Conservation (phyloP, 1,140 invertebrate genomes). For the Euborellia annulipes region DNA sequence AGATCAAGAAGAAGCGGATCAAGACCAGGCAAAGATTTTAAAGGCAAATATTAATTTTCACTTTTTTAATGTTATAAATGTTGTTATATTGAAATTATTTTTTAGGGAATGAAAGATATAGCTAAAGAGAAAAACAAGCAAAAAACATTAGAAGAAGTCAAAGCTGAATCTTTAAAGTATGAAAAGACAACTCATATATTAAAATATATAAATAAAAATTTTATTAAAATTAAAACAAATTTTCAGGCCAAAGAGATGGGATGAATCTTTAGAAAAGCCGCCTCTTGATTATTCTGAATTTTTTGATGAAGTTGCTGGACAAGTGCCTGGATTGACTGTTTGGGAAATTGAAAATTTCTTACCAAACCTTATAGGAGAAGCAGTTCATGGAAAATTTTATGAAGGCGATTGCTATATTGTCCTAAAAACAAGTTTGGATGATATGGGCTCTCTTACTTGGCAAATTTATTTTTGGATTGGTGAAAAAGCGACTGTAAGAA, state of each 20-base stretch:
- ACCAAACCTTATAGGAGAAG: conserved; percentile 83
- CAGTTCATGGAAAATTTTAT: conserved; percentile 94
- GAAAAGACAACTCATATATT: conserved; percentile 13
- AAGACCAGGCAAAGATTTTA: conserved; percentile 87
- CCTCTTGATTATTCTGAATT: conserved; percentile 97
- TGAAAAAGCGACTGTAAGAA: conserved; percentile 72
- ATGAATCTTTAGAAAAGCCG: conserved; percentile 87
- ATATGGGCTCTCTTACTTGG: conserved; percentile 75
- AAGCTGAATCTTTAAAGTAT: conserved; percentile 51
- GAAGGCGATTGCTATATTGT: conserved; percentile 99
- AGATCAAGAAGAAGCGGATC: conserved; percentile 65
- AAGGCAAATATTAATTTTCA: conserved; percentile 48
- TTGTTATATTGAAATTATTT: conserved; percentile 7
- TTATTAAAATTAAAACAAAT: background rate
- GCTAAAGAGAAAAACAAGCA: conserved; percentile 74
- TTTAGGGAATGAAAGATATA: conserved; percentile 88
- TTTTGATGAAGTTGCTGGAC: conserved; percentile 94
- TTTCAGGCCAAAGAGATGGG: conserved; percentile 73
- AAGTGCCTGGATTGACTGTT: conserved; percentile 69
- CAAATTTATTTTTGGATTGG: conserved; percentile 99
- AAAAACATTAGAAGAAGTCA: conserved; percentile 38
- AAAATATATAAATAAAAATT: conserved; percentile 3
- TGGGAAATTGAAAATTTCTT: conserved; percentile 99
- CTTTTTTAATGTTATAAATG: too few species aligned
- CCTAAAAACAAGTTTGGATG: conserved; percentile 78